These are phyloP conservation scores for Tragelaphus scriptus DNA, from an alignment of 2,113 vertebrate species.

Conservation along the genomic window DNA sequence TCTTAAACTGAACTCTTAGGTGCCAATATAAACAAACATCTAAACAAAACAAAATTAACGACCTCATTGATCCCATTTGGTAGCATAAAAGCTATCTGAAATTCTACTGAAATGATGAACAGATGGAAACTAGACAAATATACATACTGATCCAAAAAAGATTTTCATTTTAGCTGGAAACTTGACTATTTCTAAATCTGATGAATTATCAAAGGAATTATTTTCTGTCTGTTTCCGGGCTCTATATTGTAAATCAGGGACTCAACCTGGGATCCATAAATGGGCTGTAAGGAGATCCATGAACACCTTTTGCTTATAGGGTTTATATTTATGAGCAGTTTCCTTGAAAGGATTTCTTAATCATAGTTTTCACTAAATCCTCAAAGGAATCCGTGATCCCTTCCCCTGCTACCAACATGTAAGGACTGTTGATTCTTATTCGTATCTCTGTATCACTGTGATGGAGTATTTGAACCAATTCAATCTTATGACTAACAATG, in stretches of 20 bases:
- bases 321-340: not conserved
- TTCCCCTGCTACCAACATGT: not conserved
- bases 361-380: not conserved
- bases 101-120: not conserved
- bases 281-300: not conserved
- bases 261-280: not conserved
- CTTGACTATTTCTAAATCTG: not conserved
- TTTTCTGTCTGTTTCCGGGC: not conserved
- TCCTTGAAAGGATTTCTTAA: not conserved
- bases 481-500: not conserved
- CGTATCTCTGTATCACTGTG: not conserved
- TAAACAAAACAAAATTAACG: not conserved
- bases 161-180: not conserved
- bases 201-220: not conserved
- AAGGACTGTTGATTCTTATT: not conserved
- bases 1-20: not conserved
- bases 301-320: not conserved
- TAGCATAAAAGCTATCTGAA: not conserved
- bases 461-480: conserved; percentile 2
- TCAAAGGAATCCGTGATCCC: not conserved
- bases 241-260: not conserved
- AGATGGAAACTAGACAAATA: not conserved
- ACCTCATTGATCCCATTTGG: not conserved
- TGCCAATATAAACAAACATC: not conserved
- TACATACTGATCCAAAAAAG: not conserved